phyloP scores from a whole-genome alignment of 2,113 vertebrate species.

The Furnarius figulus region DNA sequence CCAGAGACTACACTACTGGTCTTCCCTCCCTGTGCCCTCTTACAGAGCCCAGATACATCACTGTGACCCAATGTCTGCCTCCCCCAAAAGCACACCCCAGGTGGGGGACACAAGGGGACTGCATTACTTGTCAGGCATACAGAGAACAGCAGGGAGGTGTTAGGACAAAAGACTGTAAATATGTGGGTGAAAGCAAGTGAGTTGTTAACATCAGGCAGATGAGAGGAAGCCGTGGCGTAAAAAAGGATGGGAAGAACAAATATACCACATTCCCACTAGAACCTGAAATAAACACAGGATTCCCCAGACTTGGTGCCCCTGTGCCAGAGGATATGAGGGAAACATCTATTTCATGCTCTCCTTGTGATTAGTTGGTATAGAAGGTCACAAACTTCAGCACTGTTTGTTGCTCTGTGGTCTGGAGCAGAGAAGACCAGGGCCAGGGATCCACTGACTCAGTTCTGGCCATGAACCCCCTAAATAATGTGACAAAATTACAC shows the following conservation, averaged over 20 bases:
- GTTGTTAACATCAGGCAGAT: background rate
- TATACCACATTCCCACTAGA: background rate
- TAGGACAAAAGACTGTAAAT: background rate
- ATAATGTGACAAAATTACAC: background rate
- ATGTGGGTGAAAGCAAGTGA: background rate
- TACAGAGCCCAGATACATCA: background rate
- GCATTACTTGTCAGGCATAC: background rate
- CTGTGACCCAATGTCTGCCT: background rate
- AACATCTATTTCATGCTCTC: background rate
- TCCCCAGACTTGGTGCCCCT: background rate
- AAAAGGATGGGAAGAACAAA: background rate
- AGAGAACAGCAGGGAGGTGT: background rate
- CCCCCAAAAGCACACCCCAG: accelerated
- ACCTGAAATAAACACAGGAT: background rate
- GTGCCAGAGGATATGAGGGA: background rate
- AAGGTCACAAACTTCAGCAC: background rate
- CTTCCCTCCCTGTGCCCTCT: background rate
- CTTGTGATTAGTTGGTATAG: background rate
- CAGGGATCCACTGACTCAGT: background rate
- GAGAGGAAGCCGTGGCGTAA: background rate
- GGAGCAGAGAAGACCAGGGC: background rate
- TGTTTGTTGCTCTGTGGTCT: background rate
- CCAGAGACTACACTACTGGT: background rate
- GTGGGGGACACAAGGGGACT: accelerated
- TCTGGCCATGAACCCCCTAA: background rate